Evolutionary conservation across 2,113 vertebrate genomes (phyloP).

Genomic region (Peucedramus taeniatus): DNA sequence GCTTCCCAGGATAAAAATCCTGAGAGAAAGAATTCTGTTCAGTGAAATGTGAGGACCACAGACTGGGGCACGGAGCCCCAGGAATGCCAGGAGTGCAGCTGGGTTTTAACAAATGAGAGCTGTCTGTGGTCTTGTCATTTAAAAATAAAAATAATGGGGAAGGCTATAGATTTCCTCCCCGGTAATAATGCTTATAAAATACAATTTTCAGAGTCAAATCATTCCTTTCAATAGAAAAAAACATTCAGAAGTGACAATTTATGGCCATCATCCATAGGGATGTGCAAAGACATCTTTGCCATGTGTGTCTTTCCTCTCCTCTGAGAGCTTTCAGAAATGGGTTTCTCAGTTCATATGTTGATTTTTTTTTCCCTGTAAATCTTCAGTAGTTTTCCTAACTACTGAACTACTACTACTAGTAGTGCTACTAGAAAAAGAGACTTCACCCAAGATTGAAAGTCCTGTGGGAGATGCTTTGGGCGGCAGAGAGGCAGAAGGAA

Average conservation of each 20-base stretch:
- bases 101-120: accelerated
- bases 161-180: too few relatives aligned
- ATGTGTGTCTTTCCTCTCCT: accelerated
- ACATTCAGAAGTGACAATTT: accelerated
- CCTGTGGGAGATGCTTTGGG: neutral
- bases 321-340: neutral
- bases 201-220: neutral
- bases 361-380: neutral
- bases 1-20: too few relatives aligned
- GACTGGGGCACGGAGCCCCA: accelerated
- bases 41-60: too few relatives aligned
- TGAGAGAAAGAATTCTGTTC: too few relatives aligned
- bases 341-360: neutral
- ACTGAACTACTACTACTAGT: neutral
- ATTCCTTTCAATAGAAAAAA: neutral
- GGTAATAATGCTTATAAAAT: neutral
- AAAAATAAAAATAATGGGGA: accelerated
- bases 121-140: accelerated
- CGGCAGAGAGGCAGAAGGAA: neutral
- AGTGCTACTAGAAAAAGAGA: neutral
- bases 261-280: neutral
- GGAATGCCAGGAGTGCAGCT: accelerated
- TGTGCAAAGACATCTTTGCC: accelerated
- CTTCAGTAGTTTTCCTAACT: neutral
- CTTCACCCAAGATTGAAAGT: neutral